Base-by-base conservation (phyloP, 2,888 invertebrate species). In the Adineta ricciae region DNA sequence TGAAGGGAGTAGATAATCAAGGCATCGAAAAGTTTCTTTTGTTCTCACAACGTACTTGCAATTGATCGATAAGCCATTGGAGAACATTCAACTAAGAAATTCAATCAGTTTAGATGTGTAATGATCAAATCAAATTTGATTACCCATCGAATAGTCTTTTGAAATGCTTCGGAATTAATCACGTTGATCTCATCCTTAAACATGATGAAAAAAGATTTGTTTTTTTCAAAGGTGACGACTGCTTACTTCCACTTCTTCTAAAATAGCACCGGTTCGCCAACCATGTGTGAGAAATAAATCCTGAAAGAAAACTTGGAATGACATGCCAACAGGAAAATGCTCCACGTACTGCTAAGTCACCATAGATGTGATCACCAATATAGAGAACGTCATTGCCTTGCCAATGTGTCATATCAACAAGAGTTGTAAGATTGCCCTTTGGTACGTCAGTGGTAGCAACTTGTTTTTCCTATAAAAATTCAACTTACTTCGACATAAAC, bases 331-430 rank as follows among this genome's bases (percentile, higher is more conserved):
- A 46, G 11, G 46, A 64, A 16, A 32, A 27, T 64, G 2, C 3
- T 27, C 27, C 7, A 64, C 78, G 4, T 78, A 78, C 78, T 41
- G 97, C 97, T 86, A 98, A 92, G 91, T 98, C 98, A 88, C 94
- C 95, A 91, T 97, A 97, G 0, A 97, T 97, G 92, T 98, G 98
- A 92, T 98, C 98, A 0, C 98, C 97, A 91, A 97, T 97, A 91
- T 98, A 98, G 36, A 98, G 91, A 73, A 97, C 97, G 88, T 95
- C 94, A 88, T 95, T 94, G 0, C 96, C 96, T 86, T 88, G 88
- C 96, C 97, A 97, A 0, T 95, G 96, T 0, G 97, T 97, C 90
- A 97, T 92, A 86, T 95, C 94, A 90, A 96, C 95, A 54, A 98
- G 92, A 89, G 96, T 95, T 88, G 94, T 94, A 41, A 97, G 94